phyloP scores from a whole-genome alignment of 2,797 vertebrate genomes.

The Synaphobranchus kaupii region DNA sequence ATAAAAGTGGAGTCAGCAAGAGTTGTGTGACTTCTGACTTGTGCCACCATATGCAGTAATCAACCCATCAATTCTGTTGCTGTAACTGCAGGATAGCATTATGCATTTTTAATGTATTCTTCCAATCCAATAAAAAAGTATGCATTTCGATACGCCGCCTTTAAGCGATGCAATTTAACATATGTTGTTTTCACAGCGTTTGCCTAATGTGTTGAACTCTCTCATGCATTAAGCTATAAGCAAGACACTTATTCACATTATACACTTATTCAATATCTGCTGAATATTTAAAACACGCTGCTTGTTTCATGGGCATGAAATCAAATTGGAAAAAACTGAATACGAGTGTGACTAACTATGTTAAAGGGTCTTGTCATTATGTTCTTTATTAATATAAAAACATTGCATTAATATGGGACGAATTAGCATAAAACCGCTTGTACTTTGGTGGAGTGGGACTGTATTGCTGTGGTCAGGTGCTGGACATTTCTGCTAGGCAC shows the following conservation, averaged over 20 bases:
- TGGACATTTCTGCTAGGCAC: background rate
- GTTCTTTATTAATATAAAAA: background rate
- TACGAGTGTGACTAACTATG: background rate
- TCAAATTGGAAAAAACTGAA: background rate
- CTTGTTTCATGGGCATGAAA: background rate
- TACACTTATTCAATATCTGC: background rate
- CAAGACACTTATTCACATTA: background rate
- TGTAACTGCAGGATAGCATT: background rate
- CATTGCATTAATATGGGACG: background rate
- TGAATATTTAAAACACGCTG: background rate
- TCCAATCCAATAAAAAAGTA: background rate
- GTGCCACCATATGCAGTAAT: background rate
- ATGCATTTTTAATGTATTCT: background rate
- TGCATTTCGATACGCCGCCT: background rate
- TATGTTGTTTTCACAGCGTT: background rate
- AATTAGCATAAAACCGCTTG: background rate
- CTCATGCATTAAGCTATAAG: background rate
- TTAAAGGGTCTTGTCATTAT: background rate
- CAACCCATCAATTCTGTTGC: background rate
- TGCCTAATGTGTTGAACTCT: background rate
- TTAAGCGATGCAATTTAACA: background rate
- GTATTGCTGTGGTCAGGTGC: background rate
- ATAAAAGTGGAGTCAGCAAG: background rate
- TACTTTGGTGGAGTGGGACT: background rate
- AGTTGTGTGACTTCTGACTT: background rate